Percentiles rank a stretch among this genome's conserved stretches.
These are phyloP conservation scores for Eira barbara DNA, from an alignment of 2,113 vertebrate species.

Conservation along the genomic window DNA sequence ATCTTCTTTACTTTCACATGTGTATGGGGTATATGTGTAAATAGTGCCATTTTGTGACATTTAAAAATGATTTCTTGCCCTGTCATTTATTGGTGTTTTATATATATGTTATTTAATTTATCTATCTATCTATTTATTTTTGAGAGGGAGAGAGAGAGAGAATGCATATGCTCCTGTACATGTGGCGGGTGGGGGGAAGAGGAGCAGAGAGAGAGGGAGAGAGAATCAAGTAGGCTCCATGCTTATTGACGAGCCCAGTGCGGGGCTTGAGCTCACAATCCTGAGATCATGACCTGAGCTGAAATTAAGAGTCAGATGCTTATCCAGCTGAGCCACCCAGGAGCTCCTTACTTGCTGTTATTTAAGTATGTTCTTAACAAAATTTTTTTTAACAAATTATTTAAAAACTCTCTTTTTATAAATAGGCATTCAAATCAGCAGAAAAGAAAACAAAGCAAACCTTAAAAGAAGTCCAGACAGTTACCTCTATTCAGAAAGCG, in stretches of 20 bases:
- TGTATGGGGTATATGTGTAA: not conserved
- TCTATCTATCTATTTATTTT: not conserved
- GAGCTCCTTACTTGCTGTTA: not conserved
- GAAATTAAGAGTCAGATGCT: not conserved
- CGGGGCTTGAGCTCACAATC: not conserved
- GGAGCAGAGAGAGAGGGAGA: not conserved
- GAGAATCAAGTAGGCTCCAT: not conserved
- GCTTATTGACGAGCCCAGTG: not conserved
- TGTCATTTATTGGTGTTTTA: not conserved
- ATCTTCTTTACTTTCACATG: not conserved
- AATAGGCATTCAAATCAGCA: conserved; percentile 96
- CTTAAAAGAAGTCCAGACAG: conserved; percentile 96
- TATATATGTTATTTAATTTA: not conserved
- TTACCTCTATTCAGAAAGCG: conserved; percentile 97
- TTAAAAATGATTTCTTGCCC: not conserved
- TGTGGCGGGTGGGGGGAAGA: not conserved
- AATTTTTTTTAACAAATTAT: not conserved
- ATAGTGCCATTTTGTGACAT: not conserved
- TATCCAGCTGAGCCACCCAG: not conserved
- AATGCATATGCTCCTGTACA: not conserved
- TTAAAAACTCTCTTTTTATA: conserved; percentile 9
- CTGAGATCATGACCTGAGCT: not conserved
- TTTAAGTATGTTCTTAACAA: conserved; percentile 1
- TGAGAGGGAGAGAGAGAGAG: not conserved
- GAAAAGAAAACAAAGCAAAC: conserved; percentile 99